These are phyloP conservation scores for Torymus auratus DNA, from an alignment of 2,888 invertebrate genomes.

Conservation along the genomic window DNA sequence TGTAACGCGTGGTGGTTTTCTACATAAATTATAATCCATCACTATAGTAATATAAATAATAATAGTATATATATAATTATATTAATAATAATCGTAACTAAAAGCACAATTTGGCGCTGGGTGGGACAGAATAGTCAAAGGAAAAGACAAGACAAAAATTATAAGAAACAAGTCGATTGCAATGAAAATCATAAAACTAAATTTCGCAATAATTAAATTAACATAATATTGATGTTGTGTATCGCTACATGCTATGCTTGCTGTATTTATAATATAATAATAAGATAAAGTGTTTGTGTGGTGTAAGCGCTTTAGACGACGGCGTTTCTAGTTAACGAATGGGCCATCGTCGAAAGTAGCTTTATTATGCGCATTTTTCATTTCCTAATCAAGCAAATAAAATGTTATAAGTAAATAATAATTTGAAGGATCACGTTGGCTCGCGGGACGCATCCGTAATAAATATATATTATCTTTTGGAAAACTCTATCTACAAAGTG, in stretches of 20 bases:
- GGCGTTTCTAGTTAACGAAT: not conserved
- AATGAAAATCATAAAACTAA: slow-evolving; percentile 52
- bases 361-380: slow-evolving; percentile 10
- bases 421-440: slow-evolving; percentile 36
- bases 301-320: slow-evolving; percentile 22
- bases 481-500: slow-evolving; percentile 57
- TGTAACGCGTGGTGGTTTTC: slow-evolving; percentile 59
- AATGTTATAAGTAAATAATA: slow-evolving; percentile 28
- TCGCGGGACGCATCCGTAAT: slow-evolving; percentile 48
- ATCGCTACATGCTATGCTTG: slow-evolving; percentile 35
- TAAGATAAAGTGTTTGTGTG: slow-evolving; percentile 41
- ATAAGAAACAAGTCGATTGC: slow-evolving; percentile 52
- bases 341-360: slow-evolving; percentile 30
- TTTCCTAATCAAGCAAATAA: slow-evolving; percentile 37
- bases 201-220: slow-evolving; percentile 46
- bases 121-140: slow-evolving; percentile 32
- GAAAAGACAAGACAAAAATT: slow-evolving; percentile 36
- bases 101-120: slow-evolving; percentile 62
- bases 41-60: slow-evolving; percentile 50
- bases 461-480: slow-evolving; percentile 54
- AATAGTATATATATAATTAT: slow-evolving; percentile 63
- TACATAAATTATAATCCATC: slow-evolving; percentile 57
- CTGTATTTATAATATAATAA: slow-evolving; percentile 33
- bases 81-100: slow-evolving; percentile 62
- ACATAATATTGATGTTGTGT: slow-evolving; percentile 37